Evolutionary conservation across 2,113 vertebrate species (phyloP).

Genomic region (Pantherophis guttatus): DNA sequence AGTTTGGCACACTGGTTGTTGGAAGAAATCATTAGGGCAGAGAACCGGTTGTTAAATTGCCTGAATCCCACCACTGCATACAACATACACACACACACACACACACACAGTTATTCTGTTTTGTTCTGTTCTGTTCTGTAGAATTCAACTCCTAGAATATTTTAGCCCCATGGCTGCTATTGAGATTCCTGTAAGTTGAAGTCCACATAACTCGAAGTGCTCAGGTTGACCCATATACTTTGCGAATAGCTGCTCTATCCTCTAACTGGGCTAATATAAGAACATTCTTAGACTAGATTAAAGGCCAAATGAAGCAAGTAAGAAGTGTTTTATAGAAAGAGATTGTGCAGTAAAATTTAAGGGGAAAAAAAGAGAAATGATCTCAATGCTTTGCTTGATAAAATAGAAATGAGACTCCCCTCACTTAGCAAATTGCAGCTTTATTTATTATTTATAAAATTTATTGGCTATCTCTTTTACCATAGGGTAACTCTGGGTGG

Average conservation of each 20-base stretch:
- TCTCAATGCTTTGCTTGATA: background rate
- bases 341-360: background rate
- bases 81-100: accelerated
- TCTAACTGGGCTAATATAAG: background rate
- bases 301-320: background rate
- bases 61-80: too few species aligned
- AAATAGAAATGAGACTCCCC: background rate
- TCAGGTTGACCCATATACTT: background rate
- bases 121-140: background rate
- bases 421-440: background rate
- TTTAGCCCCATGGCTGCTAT: background rate
- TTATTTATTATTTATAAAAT: background rate
- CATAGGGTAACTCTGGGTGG: background rate
- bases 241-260: background rate
- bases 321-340: background rate
- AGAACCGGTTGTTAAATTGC: too few species aligned
- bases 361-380: background rate
- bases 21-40: too few species aligned
- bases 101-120: background rate
- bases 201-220: background rate
- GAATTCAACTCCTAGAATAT: background rate
- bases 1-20: too few species aligned
- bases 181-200: background rate
- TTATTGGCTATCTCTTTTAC: background rate
- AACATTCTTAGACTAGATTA: background rate